phyloP scores from a whole-genome alignment of 2,797 vertebrate species.

The Lacerta agilis region DNA sequence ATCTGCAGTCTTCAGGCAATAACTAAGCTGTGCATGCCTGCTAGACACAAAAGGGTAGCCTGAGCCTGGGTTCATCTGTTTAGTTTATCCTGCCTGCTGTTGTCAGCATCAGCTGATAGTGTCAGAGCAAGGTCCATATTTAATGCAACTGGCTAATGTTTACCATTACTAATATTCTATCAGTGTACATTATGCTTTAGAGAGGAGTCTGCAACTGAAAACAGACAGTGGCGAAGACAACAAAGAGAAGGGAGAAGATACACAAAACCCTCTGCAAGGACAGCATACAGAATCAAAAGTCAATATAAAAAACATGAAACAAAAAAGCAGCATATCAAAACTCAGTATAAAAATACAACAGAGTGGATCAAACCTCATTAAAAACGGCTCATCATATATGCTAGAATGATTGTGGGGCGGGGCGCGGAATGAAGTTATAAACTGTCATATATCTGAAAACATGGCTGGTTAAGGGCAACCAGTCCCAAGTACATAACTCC shows the following conservation, averaged over 20 bases:
- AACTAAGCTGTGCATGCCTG: neutral
- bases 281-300: neutral
- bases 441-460: neutral
- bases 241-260: neutral
- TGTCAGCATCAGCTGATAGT: neutral
- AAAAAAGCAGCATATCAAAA: neutral
- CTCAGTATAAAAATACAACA: neutral
- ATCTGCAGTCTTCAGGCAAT: constrained; percentile 2
- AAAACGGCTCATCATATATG: neutral
- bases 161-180: neutral
- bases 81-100: neutral
- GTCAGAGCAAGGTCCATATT: neutral
- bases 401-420: neutral
- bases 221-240: neutral
- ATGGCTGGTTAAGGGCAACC: neutral
- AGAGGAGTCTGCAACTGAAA: neutral
- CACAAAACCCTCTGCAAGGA: neutral
- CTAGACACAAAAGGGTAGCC: neutral
- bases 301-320: neutral
- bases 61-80: neutral
- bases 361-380: neutral
- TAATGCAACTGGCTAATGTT: neutral
- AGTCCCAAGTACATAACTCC: neutral
- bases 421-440: neutral
- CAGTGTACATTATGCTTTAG: neutral